phyloP scores from a whole-genome alignment of 2,113 vertebrate species.

The Crotalus horridus region DNA sequence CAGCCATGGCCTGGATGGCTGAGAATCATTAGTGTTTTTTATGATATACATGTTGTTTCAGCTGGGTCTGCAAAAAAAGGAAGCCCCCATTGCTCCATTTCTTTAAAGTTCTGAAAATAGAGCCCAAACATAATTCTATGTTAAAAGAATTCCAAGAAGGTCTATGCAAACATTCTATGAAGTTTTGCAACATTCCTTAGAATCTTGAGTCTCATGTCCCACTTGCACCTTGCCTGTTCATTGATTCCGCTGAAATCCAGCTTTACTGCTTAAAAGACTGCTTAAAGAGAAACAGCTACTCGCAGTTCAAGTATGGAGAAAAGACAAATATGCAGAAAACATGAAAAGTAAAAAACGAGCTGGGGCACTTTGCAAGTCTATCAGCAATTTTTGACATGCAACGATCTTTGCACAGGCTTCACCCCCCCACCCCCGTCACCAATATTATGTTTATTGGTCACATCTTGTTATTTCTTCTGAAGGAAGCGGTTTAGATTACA shows the following conservation, averaged over 20 bases:
- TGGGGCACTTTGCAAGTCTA: background rate
- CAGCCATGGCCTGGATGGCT: too few relatives aligned
- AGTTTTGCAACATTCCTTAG: background rate
- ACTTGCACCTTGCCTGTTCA: background rate
- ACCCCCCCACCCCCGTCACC: background rate
- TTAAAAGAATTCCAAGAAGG: background rate
- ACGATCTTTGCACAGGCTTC: background rate
- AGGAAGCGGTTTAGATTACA: background rate
- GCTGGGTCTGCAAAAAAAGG: background rate
- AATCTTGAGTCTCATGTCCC: background rate
- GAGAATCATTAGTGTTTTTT: background rate
- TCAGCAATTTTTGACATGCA: background rate
- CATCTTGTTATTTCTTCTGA: background rate
- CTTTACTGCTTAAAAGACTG: background rate
- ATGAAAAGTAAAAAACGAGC: background rate
- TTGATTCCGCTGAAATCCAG: background rate
- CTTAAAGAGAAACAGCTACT: background rate
- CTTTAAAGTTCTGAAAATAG: background rate
- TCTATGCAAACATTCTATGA: background rate
- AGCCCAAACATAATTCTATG: background rate
- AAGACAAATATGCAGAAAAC: background rate
- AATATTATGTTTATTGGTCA: background rate
- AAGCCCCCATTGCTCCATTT: background rate
- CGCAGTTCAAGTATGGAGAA: background rate
- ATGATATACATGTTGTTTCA: background rate